A percentile compares a stretch with the other conserved stretches of the same genome.
These are phyloP conservation scores for Apteryx mantelli DNA, from an alignment of 2,113 vertebrate genomes.

Conservation along the genomic window DNA sequence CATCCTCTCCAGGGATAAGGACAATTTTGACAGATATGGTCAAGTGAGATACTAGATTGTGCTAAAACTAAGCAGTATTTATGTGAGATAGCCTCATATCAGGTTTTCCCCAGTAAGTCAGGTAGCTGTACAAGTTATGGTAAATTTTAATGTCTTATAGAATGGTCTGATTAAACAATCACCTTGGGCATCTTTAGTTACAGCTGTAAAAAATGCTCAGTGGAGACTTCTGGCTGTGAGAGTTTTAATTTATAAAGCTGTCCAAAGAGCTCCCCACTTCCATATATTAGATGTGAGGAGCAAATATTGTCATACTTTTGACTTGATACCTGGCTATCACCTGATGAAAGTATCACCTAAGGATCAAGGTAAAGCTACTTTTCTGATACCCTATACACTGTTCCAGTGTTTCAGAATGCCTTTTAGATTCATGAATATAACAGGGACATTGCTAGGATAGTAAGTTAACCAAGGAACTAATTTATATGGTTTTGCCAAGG, in stretches of 20 bases:
- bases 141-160: conserved; percentile 15
- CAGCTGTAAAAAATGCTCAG: conserved; percentile 1
- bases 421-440: neutral
- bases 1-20: neutral
- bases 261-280: neutral
- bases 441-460: neutral
- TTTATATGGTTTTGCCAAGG: neutral
- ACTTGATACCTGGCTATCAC: neutral
- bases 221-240: neutral
- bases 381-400: neutral
- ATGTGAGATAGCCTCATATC: neutral
- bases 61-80: neutral
- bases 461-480: neutral
- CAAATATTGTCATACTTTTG: neutral
- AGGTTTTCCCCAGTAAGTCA: neutral
- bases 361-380: neutral
- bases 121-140: neutral
- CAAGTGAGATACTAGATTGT: neutral
- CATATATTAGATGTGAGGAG: neutral
- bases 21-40: conserved; percentile 1
- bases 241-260: neutral
- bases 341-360: neutral
- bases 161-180: neutral
- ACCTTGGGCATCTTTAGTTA: neutral
- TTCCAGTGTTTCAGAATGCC: neutral